Conservation (phyloP, 2,888 invertebrate genomes). For the Clanis bilineata region DNA sequence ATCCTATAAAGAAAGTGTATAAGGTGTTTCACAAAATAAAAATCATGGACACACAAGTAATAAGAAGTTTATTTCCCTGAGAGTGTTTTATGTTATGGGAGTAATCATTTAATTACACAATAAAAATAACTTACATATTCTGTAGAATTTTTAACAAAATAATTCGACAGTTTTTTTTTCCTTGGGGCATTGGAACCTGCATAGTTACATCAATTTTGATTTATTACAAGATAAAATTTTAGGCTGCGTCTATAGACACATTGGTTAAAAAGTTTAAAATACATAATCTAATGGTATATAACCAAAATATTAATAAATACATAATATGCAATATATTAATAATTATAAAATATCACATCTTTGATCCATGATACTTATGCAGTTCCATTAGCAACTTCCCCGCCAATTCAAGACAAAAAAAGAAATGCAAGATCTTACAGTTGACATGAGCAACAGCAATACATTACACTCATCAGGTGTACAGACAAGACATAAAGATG, state of each 20-base stretch:
- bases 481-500: constrained; percentile 56
- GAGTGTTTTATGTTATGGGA: constrained; percentile 32
- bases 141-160: constrained; percentile 40
- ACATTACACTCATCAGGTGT: constrained; percentile 64
- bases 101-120: constrained; percentile 33
- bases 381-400: constrained; percentile 61
- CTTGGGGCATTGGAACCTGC: constrained; percentile 74
- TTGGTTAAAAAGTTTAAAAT: constrained; percentile 27
- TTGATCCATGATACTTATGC: constrained; percentile 72
- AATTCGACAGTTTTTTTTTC: constrained; percentile 32
- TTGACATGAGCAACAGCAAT: constrained; percentile 44
- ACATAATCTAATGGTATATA: constrained; percentile 44
- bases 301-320: constrained; percentile 38
- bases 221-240: constrained; percentile 4
- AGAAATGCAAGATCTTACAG: constrained; percentile 49
- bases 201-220: constrained; percentile 38
- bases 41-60: constrained; percentile 27
- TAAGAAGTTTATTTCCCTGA: constrained; percentile 33
- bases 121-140: constrained; percentile 34
- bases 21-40: background rate
- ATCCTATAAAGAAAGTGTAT: background rate
- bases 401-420: constrained; percentile 41
- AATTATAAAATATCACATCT: constrained; percentile 76
- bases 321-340: constrained; percentile 59
- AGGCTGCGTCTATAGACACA: constrained; percentile 10